Percentiles rank a stretch among this genome's conserved stretches.
These are phyloP conservation scores for Gisinianus flammeolus DNA, from an alignment of 2,888 invertebrate genomes.

Conservation along the genomic window DNA sequence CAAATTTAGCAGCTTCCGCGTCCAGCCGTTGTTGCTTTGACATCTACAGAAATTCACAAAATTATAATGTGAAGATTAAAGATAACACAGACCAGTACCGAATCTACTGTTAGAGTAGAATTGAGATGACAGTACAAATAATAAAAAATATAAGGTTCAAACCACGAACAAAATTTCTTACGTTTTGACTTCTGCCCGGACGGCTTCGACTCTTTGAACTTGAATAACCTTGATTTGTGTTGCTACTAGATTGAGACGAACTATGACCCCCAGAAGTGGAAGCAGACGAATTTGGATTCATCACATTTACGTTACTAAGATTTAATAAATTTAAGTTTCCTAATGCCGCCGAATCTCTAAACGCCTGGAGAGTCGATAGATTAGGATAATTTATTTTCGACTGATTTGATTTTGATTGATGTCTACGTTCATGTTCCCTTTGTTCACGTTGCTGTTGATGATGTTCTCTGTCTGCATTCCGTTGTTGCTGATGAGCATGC, in stretches of 20 bases:
- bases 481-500: neutral
- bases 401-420: conserved; percentile 59
- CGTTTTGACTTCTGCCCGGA: conserved; percentile 39
- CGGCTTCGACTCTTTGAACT: conserved; percentile 39
- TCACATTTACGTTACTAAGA: conserved; percentile 33
- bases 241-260: conserved; percentile 32
- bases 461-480: conserved; percentile 38
- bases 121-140: no score
- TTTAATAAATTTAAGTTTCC: conserved; percentile 45
- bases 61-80: no score
- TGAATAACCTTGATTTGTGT: conserved; percentile 32
- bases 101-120: no score
- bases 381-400: conserved; percentile 59
- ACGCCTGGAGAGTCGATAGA: conserved; percentile 55
- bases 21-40: conserved; percentile 58
- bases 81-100: no score
- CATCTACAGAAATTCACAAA: conserved; percentile 46
- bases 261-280: conserved; percentile 18
- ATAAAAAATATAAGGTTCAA: neutral
- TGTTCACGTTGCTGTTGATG: conserved; percentile 40
- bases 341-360: conserved; percentile 46
- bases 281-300: conserved; percentile 28
- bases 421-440: conserved; percentile 51
- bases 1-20: conserved; percentile 58
- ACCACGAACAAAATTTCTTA: neutral